phyloP scores from a whole-genome alignment of 2,113 vertebrate genomes.

The Laterallus jamaicensis region DNA sequence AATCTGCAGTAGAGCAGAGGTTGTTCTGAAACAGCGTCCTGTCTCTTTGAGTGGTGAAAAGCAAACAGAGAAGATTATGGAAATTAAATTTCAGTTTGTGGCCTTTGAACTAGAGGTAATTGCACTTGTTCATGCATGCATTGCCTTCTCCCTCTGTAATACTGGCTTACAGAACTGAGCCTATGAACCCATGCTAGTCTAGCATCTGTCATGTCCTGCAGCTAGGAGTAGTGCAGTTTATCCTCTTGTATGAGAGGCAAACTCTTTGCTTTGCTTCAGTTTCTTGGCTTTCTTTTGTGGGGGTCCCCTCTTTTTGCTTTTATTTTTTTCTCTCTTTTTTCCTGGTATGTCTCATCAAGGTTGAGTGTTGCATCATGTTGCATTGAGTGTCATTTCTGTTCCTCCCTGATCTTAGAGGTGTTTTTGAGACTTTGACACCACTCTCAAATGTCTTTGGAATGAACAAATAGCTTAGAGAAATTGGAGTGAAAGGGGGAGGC shows the following conservation, averaged over 20 bases:
- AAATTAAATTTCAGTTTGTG: not conserved
- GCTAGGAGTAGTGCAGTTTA: not conserved
- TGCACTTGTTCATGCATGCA: not conserved
- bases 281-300: not conserved
- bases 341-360: not conserved
- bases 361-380: not conserved
- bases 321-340: no score
- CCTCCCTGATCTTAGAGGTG: not conserved
- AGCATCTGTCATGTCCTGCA: not conserved
- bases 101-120: not conserved
- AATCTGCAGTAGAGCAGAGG: not conserved
- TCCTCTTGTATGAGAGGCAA: not conserved
- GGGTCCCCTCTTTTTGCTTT: no score
- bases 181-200: rapidly evolving
- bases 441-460: not conserved
- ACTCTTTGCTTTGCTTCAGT: not conserved
- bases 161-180: not conserved
- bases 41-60: not conserved
- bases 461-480: not conserved
- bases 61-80: not conserved
- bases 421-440: not conserved
- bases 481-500: not conserved
- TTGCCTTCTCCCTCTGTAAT: not conserved
- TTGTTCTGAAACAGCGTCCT: not conserved
- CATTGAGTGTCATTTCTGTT: not conserved